Base-by-base conservation (phyloP, 2,888 invertebrate species). In the Lysandra coridon region DNA sequence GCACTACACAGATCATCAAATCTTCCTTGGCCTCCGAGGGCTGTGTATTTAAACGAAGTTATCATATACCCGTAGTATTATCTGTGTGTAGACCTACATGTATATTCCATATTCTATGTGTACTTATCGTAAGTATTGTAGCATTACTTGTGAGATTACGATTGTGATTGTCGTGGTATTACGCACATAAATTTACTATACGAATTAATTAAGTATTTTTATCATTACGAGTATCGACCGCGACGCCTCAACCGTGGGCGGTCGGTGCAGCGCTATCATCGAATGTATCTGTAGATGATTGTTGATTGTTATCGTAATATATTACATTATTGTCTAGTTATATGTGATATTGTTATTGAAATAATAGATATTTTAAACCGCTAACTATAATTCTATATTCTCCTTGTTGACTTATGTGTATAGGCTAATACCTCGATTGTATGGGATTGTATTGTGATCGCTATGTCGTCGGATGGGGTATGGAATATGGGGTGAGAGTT, bases 341-440 rank as follows among this genome's bases (percentile, higher is more conserved):
- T 92, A 94, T 93, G 94, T 94, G 94, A 94, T 94, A 94, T 92
- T 93, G 94, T 93, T 94, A 93, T 92, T 91, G 90, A 88, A 92
- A 87, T 92, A 87, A 92, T 91, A 92, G 91, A 92, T 92, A 92
- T 92, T 91, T 90, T 90, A 92, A 90, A 87, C 85, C 14, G 91
- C 89, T 92, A 91, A 87, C 83, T 83, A 80, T 87, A 88, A 88
- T 89, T 89, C 87, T 91, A 90, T 91, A 92, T 88, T 89, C 90
- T 90, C 87, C 93, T 91, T 93, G 93, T 94, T 93, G 91, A 93
- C 91, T 92, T 90, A 89, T 92, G 91, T 93, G 92, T 91, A 89
- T 91, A 91, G 88, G 81, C 82, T 87, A 87, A 83, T 82, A 33
- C 33, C 80, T 69, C 49, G 30, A 69, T 69, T 69, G 33, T 69